Percentiles rank a stretch among this genome's conserved stretches.
Evolutionary conservation across 1,140 invertebrate genomes (phyloP).

Genomic region (Nilaparvata lugens): DNA sequence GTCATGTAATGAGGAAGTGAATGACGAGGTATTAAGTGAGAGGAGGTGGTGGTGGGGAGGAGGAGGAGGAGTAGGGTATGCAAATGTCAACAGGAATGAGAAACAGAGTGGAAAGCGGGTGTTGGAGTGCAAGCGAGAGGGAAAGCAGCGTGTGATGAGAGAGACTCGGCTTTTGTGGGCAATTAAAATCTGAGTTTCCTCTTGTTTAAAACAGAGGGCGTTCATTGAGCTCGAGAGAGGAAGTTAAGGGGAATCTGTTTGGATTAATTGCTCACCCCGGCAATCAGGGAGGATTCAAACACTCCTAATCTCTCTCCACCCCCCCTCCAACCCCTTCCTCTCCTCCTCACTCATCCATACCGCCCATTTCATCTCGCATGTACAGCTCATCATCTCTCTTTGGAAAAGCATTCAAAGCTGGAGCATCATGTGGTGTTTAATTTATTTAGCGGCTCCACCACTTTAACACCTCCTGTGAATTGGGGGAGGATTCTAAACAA

Average conservation of each 20-base stretch:
- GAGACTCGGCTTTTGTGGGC: neutral
- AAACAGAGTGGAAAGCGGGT: too few relatives aligned
- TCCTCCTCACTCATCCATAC: neutral
- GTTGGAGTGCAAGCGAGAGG: too few relatives aligned
- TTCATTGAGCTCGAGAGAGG: too few relatives aligned
- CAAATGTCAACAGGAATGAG: neutral
- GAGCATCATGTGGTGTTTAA: too few relatives aligned
- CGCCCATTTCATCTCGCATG: neutral
- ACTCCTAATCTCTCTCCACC: neutral
- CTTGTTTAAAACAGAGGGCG: neutral
- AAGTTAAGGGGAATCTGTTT: neutral
- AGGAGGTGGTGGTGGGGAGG: neutral
- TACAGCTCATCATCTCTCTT: too few relatives aligned
- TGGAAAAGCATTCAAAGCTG: too few relatives aligned
- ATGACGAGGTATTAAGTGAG: too few relatives aligned
- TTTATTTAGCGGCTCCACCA: too few relatives aligned
- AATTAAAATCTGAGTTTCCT: constrained; percentile 2
- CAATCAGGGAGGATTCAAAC: neutral
- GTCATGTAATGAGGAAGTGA: too few relatives aligned
- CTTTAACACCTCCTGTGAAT: too few relatives aligned
- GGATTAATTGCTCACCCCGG: constrained; percentile 1
- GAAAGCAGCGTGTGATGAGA: too few relatives aligned
- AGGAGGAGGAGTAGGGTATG: neutral
- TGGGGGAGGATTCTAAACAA: too few relatives aligned
- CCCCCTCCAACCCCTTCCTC: neutral